A percentile compares a stretch with the other conserved stretches of the same genome.
phyloP scores from a whole-genome alignment of 1,140 invertebrate genomes.

The Drosophila novamexicana region DNA sequence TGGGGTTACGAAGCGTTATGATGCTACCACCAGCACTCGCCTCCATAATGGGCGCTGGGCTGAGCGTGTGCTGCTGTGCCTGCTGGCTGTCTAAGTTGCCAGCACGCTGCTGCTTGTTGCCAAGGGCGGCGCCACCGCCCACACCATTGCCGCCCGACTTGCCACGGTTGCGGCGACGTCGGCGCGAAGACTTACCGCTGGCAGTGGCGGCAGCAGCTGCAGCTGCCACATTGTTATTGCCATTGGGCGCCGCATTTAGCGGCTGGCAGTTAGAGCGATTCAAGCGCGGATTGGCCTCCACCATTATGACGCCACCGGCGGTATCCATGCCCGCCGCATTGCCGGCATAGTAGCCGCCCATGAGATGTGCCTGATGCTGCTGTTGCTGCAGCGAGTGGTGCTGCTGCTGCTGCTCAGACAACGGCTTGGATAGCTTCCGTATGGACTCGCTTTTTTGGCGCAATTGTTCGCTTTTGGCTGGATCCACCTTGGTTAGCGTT shows the following conservation, averaged over 20 bases:
- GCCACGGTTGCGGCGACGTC: constrained; percentile 88
- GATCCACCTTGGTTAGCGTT: constrained; percentile 92
- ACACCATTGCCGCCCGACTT: constrained; percentile 64
- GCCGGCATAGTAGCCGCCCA: constrained; percentile 63
- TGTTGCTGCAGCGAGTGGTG: constrained; percentile 48
- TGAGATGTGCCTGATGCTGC: constrained; percentile 53
- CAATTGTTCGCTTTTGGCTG: constrained; percentile 83
- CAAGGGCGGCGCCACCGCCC: not conserved
- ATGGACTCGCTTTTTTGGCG: constrained; percentile 83
- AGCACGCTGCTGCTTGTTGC: constrained; percentile 5
- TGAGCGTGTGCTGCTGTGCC: constrained; percentile 2
- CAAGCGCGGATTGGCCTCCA: constrained; percentile 73
- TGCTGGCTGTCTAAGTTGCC: not conserved
- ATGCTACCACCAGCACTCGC: constrained; percentile 86
- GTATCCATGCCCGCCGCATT: constrained; percentile 49
- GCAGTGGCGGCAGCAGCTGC: constrained; percentile 45
- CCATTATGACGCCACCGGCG: constrained; percentile 76
- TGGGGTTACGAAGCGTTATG: constrained; percentile 91
- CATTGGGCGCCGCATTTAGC: constrained; percentile 3
- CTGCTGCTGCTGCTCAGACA: constrained; percentile 52
- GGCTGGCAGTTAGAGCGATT: constrained; percentile 38
- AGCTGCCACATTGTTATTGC: constrained; percentile 23
- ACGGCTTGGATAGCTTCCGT: constrained; percentile 67
- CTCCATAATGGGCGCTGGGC: constrained; percentile 49
- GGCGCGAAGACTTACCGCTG: constrained; percentile 84